These are phyloP conservation scores for Phaonia tiefii DNA, from an alignment of 2,888 invertebrate species.

Conservation along the genomic window DNA sequence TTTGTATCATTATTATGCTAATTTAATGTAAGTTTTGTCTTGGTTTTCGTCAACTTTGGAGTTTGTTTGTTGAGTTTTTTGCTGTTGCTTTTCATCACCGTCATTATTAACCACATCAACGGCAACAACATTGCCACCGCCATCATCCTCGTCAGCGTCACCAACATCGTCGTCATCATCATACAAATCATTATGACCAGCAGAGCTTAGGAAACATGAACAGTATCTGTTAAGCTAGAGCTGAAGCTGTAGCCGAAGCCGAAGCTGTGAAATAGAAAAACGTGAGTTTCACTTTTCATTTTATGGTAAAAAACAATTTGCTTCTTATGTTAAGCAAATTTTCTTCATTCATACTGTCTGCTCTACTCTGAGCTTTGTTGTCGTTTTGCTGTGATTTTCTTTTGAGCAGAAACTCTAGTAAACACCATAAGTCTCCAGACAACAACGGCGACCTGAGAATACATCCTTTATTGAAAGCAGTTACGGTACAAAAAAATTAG, in stretches of 20 bases:
- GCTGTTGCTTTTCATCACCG: slow-evolving; percentile 28
- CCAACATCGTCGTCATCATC: slow-evolving; percentile 22
- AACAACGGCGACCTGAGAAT: slow-evolving; percentile 56
- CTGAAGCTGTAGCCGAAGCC: not conserved
- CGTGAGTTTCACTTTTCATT: slow-evolving; percentile 68
- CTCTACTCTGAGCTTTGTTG: not conserved
- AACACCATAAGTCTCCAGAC: slow-evolving; percentile 37
- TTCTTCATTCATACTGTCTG: slow-evolving; percentile 19
- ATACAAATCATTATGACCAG: slow-evolving; percentile 29
- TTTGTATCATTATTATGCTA: slow-evolving; percentile 67
- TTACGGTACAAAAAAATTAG: slow-evolving; percentile 56
- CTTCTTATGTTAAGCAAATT: slow-evolving; percentile 53
- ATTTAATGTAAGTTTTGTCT: slow-evolving; percentile 61
- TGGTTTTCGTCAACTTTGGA: slow-evolving; percentile 56
- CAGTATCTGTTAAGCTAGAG: slow-evolving; percentile 7
- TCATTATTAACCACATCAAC: slow-evolving; percentile 36
- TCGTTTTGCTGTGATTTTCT: slow-evolving; percentile 45
- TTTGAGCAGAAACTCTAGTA: slow-evolving; percentile 58
- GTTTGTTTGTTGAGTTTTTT: not conserved
- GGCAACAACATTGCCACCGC: slow-evolving; percentile 36
- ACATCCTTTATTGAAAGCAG: slow-evolving; percentile 65
- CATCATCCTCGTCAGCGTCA: slow-evolving; percentile 6
- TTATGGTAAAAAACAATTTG: slow-evolving; percentile 68
- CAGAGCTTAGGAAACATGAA: slow-evolving; percentile 24
- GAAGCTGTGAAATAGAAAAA: slow-evolving; percentile 67